Evolutionary conservation across 2,888 invertebrate species (phyloP), one percentile per base, ranked within the genome.

Genomic region (Hymenopus coronatus): DNA sequence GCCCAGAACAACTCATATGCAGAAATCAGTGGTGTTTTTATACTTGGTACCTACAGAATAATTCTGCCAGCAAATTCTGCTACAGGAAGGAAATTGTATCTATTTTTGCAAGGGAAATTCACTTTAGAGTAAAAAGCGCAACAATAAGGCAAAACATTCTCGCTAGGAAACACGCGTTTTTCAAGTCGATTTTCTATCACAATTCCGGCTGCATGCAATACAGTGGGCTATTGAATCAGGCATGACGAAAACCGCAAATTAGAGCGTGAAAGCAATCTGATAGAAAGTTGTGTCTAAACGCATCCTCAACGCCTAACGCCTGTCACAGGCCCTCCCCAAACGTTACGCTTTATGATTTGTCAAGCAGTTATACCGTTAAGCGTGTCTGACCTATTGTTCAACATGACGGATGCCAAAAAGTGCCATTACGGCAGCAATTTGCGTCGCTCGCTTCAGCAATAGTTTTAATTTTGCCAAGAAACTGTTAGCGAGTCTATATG

Each of bases 191-290:
- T 70, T 70, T 70, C 54, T 70, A 70, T 70, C 54, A 70, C 54
- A 20, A 70, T 12, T 40, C 40, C 40, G 6, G 54, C 25, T 70
- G 54, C 20, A 70, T 70, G 54, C 54, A 70, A 70, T 8, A 70
- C 54, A 70, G 54, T 40, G 54, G 20, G 54, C 46, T 70, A 70
- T 20, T 25, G 86, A 86, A 86, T 86, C 70, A 86, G 81, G 70
- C 86, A 86, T 86, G 81, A 86, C 86, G 86, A 15, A 33, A 86
- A 86, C 86, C 81, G 40, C 86, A 86, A 86, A 86, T 40, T 81
- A 83, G 88, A 88, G 83, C 88, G 46, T 83, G 33, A 88, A 83
- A 88, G 88, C 54, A 88, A 83, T 40, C 40, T 82, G 46, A 83
- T 88, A 40, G 88, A 83, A 88, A 83, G 82, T 46, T 83, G 30